Evolutionary conservation across 2,888 invertebrate genomes (phyloP).

Genomic region (Pegoplata infirma): DNA sequence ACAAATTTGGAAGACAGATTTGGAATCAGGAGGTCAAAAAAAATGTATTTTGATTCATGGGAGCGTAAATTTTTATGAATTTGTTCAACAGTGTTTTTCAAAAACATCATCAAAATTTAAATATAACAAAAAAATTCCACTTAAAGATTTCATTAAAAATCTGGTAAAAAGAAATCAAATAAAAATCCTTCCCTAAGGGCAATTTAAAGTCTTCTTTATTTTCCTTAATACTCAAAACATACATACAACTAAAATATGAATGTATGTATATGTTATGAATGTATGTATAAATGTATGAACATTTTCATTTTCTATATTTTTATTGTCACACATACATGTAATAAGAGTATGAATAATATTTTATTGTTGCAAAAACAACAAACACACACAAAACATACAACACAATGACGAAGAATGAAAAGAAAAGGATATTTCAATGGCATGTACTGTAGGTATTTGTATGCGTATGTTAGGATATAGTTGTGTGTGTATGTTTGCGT

Average conservation of each 20-base stretch:
- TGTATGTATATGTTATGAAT: too few species aligned
- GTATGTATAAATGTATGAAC: too few species aligned
- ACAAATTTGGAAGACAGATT: too few species aligned
- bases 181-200: slow-evolving; percentile 1
- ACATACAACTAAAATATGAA: not conserved
- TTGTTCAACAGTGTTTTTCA: too few species aligned
- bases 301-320: not conserved
- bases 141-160: not conserved
- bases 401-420: not conserved
- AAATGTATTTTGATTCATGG: too few species aligned
- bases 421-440: not conserved
- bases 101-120: too few species aligned
- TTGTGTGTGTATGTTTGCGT: not conserved
- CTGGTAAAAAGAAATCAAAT: not conserved
- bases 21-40: too few species aligned
- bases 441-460: not conserved
- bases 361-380: not conserved
- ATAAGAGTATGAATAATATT: too few species aligned
- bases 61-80: too few species aligned
- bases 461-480: not conserved
- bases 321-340: not conserved
- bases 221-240: not conserved
- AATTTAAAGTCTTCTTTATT: not conserved
- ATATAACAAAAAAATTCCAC: not conserved
- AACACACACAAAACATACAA: too few species aligned